Conservation (phyloP, 2,113 vertebrate species). For the Pseudopodoces humilis region DNA sequence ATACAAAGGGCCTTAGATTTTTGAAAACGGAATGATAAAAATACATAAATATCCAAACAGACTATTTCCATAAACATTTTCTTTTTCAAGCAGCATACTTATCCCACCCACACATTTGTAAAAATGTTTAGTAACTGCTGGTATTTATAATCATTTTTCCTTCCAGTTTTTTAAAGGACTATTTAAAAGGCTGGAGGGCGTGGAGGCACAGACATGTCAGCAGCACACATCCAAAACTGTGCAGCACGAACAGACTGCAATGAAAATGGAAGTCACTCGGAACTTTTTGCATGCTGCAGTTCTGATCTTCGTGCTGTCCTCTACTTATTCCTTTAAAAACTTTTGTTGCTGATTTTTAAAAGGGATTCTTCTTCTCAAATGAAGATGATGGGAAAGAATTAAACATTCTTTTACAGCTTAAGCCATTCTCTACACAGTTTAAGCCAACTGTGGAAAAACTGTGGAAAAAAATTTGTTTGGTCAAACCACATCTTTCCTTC, state of each 20-base stretch:
- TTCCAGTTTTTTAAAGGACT: not conserved
- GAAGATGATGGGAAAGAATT: not conserved
- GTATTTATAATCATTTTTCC: not conserved
- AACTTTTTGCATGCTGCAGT: not conserved
- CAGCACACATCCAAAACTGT: not conserved
- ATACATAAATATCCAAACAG: not conserved
- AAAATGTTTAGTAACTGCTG: not conserved
- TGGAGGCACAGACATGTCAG: not conserved
- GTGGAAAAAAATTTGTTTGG: not conserved
- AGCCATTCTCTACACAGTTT: not conserved
- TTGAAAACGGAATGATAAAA: not conserved
- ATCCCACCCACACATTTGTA: not conserved
- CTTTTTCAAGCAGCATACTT: conserved; percentile 2
- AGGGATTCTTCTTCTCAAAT: not conserved
- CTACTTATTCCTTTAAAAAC: not conserved
- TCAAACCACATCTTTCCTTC: not conserved
- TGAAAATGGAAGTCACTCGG: not conserved
- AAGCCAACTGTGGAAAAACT: not conserved
- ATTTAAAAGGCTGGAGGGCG: not conserved
- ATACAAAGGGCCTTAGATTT: not conserved
- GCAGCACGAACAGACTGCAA: not conserved
- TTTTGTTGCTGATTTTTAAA: not conserved
- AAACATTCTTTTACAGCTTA: not conserved
- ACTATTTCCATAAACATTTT: not conserved
- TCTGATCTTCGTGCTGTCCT: not conserved